phyloP scores from a whole-genome alignment of 2,888 invertebrate species.

The Pyrrhia umbra region DNA sequence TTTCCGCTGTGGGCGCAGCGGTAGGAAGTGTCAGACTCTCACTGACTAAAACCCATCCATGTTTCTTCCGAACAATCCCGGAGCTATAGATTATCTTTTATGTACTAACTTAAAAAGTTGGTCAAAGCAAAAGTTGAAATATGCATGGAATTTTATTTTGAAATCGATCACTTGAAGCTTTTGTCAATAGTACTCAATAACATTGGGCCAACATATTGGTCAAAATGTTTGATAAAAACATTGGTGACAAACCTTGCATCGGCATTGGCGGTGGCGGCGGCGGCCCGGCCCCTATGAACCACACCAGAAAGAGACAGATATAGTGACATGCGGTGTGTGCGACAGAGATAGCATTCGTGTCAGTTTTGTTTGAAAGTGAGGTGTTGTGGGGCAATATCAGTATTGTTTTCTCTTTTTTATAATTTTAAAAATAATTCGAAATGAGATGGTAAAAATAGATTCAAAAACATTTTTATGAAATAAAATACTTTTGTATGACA shows the following conservation, averaged over 20 bases:
- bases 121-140: too few species aligned
- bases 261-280: conserved; percentile 75
- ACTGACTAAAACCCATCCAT: too few species aligned
- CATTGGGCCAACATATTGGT: conserved; percentile 1
- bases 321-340: conserved; percentile 56
- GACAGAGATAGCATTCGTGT: conserved; percentile 39
- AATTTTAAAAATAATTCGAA: background rate
- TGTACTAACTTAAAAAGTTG: too few species aligned
- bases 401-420: background rate
- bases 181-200: too few species aligned
- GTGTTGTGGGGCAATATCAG: conserved; percentile 2
- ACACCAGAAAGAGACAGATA: conserved; percentile 62
- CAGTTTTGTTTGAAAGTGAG: background rate
- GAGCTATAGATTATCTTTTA: too few species aligned
- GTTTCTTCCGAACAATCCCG: too few species aligned
- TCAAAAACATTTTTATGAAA: too few species aligned
- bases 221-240: background rate
- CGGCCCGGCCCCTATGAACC: conserved; percentile 65
- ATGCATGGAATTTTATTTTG: too few species aligned
- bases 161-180: too few species aligned
- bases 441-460: background rate
- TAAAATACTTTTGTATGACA: too few species aligned
- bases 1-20: too few species aligned
- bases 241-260: conserved; percentile 58
- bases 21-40: too few species aligned